A percentile compares a stretch with the other conserved stretches of the same genome.
phyloP scores from a whole-genome alignment of 2,113 vertebrate genomes.

The Piaya cayana region DNA sequence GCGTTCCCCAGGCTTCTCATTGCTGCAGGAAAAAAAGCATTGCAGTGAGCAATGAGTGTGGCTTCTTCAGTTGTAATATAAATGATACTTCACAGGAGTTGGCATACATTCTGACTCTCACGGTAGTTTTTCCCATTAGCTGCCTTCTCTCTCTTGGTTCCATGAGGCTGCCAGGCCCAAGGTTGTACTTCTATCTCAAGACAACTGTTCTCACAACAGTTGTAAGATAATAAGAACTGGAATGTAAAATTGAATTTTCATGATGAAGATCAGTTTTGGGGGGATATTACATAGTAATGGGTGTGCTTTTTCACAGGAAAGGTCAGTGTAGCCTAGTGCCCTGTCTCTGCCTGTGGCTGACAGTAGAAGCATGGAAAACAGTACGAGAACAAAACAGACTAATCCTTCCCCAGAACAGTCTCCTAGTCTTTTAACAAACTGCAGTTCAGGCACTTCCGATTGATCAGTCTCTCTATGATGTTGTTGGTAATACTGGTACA shows the following conservation, averaged over 20 bases:
- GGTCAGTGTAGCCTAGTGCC: background rate
- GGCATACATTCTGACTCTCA: background rate
- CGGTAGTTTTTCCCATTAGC: background rate
- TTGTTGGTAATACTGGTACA: background rate
- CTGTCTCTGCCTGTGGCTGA: background rate
- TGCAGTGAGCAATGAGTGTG: background rate
- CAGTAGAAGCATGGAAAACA: background rate
- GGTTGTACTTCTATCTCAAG: background rate
- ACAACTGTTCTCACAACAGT: background rate
- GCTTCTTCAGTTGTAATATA: background rate
- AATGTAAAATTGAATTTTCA: background rate
- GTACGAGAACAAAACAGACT: background rate
- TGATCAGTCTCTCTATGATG: background rate
- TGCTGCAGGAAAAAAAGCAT: background rate
- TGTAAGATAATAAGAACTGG: background rate
- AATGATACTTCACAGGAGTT: background rate
- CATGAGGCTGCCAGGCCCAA: background rate
- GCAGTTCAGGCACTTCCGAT: background rate
- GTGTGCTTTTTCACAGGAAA: background rate
- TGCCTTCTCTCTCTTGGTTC: background rate
- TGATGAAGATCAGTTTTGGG: background rate
- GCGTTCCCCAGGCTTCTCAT: background rate
- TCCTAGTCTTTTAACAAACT: background rate
- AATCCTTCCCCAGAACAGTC: background rate
- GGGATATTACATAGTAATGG: fast-evolving